Evolutionary conservation across 2,797 vertebrate species (phyloP), one percentile per base, ranked within the genome.

Genomic region (Harpagifer antarcticus): DNA sequence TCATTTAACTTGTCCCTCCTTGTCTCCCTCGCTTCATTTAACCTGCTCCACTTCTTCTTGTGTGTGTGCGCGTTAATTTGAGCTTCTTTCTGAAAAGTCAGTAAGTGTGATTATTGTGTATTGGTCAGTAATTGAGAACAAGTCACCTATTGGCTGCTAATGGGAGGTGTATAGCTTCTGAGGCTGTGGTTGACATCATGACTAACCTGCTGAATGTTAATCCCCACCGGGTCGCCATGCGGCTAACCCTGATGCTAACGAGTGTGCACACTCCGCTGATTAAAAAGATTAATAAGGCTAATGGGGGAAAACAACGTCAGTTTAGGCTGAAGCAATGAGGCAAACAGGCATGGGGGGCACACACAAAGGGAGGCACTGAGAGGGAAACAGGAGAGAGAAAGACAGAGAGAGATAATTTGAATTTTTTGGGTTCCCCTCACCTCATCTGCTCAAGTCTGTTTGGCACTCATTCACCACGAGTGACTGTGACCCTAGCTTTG

Each of bases 231-330:
- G 86, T 85, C 59, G 20, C 55, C 45, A 33, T 66, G 69, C 31
- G 40, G 59, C 72, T 86, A 83, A 86, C 86, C 76, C 80, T 78
- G 72, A 77, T 67, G 61, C 69, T 89, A 90, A 90, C 65, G 76
- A 90, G 83, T 74, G 66, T 79, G 81, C 92, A 84, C 86, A 86
- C 87, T 87, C 76, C 0, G 60, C 82, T 89, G 87, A 93, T 91
- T 92, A 89, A 90, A 90, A 87, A 87, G 85, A 93, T 91, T 90
- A 93, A 93, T 92, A 90, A 91, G 88, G 87, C 85, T 92, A 92
- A 92, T 92, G 90, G 91, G 74, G 80, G 75, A 81, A 90, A 83
- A 79, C 78, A 59, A 70, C 45, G n/a, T 88, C 86, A 65, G 82
- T 89, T 90, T 81, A 77, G 67, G 79, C 69, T 66, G 67, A 72